Conservation (phyloP, 2,888 invertebrate genomes). For the Eremobia ochroleuca region DNA sequence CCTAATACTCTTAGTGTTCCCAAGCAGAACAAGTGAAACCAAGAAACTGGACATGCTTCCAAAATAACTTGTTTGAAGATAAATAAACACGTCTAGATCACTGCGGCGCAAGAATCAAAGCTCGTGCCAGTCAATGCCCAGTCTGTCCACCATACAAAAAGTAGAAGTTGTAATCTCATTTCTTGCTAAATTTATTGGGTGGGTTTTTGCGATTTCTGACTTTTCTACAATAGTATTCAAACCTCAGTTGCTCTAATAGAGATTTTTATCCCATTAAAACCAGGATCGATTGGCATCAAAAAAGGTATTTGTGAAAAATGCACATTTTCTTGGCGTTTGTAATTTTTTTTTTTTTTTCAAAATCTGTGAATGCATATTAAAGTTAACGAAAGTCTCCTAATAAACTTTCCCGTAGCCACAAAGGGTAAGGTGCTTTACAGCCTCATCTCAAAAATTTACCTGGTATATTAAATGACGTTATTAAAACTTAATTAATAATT, state of each 20-base stretch:
- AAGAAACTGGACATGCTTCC: not conserved
- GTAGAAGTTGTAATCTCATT: not conserved
- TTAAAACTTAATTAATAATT: not conserved
- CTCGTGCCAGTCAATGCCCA: not conserved
- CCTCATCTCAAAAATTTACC: not conserved
- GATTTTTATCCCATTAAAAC: not conserved
- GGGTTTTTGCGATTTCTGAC: not conserved
- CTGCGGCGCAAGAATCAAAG: not conserved
- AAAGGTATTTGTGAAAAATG: not conserved
- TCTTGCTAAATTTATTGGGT: not conserved
- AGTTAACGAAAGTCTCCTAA: not conserved
- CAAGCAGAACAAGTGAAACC: not conserved
- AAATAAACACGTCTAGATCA: not conserved
- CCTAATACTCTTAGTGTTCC: too few species aligned
- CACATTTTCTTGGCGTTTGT: not conserved
- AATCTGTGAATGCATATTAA: not conserved
- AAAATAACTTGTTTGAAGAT: not conserved
- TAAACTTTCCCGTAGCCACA: not conserved
- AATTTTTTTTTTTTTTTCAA: not conserved
- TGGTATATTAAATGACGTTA: not conserved
- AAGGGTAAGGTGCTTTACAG: not conserved
- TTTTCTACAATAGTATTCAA: not conserved
- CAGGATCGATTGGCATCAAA: not conserved
- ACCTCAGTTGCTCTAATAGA: not conserved
- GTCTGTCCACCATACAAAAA: not conserved